Evolutionary conservation across 2,797 vertebrate species (phyloP).

Genomic region (Hydrocynus forskahlii): DNA sequence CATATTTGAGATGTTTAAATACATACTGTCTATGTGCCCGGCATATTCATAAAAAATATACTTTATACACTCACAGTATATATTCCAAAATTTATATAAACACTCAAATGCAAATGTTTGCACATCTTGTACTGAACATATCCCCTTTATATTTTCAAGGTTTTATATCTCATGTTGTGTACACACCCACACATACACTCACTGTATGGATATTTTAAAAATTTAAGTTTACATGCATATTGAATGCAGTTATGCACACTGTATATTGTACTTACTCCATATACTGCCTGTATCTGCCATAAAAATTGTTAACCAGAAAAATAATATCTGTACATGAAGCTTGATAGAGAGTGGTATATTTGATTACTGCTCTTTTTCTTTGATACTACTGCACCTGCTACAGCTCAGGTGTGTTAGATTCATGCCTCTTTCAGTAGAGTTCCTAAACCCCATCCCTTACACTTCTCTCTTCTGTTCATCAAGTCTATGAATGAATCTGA

Average conservation of each 20-base stretch:
- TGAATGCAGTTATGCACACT: background rate
- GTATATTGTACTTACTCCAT: no score
- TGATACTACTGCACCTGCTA: background rate
- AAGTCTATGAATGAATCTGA: constrained; percentile 53
- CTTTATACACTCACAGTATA: no score
- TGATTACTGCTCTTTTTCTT: background rate
- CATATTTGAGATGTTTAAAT: no score
- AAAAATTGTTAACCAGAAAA: background rate
- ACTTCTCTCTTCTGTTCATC: constrained; percentile 10
- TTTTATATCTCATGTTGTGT: no score
- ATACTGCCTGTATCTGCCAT: background rate
- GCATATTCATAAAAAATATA: no score
- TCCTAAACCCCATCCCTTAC: background rate
- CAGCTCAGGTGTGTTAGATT: constrained; percentile 32
- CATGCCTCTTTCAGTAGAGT: constrained; percentile 41
- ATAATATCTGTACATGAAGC: no score
- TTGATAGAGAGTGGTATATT: background rate
- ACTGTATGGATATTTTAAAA: background rate
- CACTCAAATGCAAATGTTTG: no score
- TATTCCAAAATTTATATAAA: no score
- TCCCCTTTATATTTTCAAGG: no score
- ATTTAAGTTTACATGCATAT: background rate
- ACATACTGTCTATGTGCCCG: no score
- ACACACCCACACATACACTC: no score
- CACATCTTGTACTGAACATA: no score